A percentile compares a stretch with the other conserved stretches of the same genome.
These are phyloP conservation scores for Passer montanus DNA, from an alignment of 2,113 vertebrate species.

Conservation along the genomic window DNA sequence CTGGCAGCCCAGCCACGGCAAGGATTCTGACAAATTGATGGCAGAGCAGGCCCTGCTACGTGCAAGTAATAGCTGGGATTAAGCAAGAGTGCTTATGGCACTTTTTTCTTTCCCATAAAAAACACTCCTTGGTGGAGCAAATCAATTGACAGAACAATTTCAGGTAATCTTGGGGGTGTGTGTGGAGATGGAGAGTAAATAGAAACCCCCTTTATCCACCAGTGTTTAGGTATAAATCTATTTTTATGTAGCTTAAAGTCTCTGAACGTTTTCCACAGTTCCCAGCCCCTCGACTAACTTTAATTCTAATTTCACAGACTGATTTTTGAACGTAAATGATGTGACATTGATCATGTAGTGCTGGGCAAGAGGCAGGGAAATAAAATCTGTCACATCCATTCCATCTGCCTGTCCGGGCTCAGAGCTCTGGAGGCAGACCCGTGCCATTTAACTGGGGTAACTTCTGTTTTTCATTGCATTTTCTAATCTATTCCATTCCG, in stretches of 20 bases:
- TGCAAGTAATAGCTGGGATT: neutral
- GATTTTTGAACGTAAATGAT: neutral
- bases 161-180: neutral
- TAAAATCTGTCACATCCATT: neutral
- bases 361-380: neutral
- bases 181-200: neutral
- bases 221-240: neutral
- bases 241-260: neutral
- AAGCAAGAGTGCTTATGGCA: neutral
- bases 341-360: neutral
- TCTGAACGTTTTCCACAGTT: neutral
- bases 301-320: neutral
- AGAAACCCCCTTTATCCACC: neutral
- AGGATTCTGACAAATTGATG: neutral
- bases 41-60: fast-evolving
- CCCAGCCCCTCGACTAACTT: neutral
- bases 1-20: neutral
- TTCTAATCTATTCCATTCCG: neutral
- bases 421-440: neutral
- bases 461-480: neutral
- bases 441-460: neutral
- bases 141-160: neutral
- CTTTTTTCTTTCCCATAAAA: neutral
- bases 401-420: neutral
- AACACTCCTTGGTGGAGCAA: neutral